Percentiles rank a stretch among this genome's conserved stretches.
Evolutionary conservation across 1,140 invertebrate species (phyloP).

Genomic region (Drosophila eugracilis): DNA sequence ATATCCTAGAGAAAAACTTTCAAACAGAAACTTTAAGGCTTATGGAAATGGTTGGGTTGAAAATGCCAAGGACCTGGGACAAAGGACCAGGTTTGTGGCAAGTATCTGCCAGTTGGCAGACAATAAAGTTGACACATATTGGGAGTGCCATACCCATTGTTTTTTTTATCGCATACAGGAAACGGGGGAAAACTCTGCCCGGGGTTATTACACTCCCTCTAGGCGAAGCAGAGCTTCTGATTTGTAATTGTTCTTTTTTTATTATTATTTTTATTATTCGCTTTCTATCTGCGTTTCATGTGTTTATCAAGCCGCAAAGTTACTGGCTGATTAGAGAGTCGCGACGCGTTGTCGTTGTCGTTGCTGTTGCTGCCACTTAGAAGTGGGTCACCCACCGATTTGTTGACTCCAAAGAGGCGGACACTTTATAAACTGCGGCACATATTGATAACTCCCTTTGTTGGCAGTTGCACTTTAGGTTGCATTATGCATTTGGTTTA

Average conservation of each 20-base stretch:
- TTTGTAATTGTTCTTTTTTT: conserved; percentile 24
- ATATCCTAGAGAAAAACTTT: conserved; percentile 9
- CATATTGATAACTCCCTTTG: conserved; percentile 33
- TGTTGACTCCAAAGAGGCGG: conserved; percentile 49
- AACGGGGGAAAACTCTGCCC: conserved; percentile 20
- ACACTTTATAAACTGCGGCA: conserved; percentile 47
- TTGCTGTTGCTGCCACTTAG: conserved; percentile 22
- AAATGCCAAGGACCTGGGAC: conserved; percentile 41
- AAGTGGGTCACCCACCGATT: conserved; percentile 65
- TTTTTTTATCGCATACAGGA: conserved; percentile 58
- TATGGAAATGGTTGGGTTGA: neutral
- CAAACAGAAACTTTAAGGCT: conserved; percentile 5
- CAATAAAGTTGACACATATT: conserved; percentile 56
- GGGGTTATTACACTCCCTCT: conserved; percentile 56
- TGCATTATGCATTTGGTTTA: conserved; percentile 33
- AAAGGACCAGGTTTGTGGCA: conserved; percentile 33
- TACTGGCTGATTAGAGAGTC: conserved; percentile 58
- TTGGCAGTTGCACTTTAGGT: conserved; percentile 31
- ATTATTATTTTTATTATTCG: conserved; percentile 19
- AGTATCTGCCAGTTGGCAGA: conserved; percentile 28
- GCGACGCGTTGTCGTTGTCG: conserved; percentile 46
- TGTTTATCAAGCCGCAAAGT: conserved; percentile 44
- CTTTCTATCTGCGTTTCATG: conserved; percentile 26
- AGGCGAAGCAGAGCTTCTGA: conserved; percentile 17
- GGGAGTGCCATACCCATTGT: conserved; percentile 49